Conservation (phyloP, 1,140 invertebrate species). For the Bombus sibiricus region DNA sequence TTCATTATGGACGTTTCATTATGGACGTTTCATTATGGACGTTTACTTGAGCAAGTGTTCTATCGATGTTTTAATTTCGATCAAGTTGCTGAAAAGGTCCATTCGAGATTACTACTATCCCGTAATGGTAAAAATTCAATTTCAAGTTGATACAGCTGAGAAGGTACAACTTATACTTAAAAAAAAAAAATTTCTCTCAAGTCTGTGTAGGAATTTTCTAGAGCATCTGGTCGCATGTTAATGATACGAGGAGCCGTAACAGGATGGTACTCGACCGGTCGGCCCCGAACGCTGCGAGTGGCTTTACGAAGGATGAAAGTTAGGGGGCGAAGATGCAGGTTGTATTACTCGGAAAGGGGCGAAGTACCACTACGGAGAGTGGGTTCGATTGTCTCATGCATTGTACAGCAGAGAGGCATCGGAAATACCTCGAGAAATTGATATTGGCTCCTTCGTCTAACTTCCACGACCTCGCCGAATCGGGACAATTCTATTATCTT, state of each 20-base stretch:
- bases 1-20: too few relatives aligned
- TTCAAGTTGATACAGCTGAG: too few relatives aligned
- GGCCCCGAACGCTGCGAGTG: neutral
- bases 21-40: neutral
- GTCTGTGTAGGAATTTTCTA: neutral
- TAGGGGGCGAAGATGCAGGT: slow-evolving; percentile 48
- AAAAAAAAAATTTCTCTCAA: neutral
- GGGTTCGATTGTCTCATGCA: slow-evolving; percentile 68
- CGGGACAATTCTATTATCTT: slow-evolving; percentile 68
- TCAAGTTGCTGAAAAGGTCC: too few relatives aligned
- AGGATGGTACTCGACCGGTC: slow-evolving; percentile 4
- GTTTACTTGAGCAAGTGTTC: too few relatives aligned
- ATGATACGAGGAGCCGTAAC: slow-evolving; percentile 37
- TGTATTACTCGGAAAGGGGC: slow-evolving; percentile 46
- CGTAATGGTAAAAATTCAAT: too few relatives aligned
- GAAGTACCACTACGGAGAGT: slow-evolving; percentile 13
- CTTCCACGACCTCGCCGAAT: slow-evolving; percentile 55
- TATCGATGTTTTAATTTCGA: neutral
- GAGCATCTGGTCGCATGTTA: slow-evolving; percentile 29
- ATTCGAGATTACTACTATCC: too few relatives aligned
- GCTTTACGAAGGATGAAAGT: neutral
- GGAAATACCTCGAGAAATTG: slow-evolving; percentile 67
- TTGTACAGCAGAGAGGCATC: slow-evolving; percentile 65
- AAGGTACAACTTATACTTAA: neutral
- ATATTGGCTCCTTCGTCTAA: slow-evolving; percentile 71